Conservation (phyloP, 2,888 invertebrate genomes). For the Eustalomyia histrio region DNA sequence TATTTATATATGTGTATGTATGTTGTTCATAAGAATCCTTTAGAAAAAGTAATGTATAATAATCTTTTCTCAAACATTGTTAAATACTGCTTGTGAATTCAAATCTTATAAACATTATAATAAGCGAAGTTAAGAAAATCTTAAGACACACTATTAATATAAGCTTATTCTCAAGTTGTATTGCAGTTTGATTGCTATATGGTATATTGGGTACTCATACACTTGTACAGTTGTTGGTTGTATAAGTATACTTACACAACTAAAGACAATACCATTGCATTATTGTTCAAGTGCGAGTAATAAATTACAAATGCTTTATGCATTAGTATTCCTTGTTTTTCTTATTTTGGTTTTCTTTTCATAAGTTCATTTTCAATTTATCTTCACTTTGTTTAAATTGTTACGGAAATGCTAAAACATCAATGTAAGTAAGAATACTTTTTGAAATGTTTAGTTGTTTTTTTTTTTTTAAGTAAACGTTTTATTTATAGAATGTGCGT, state of each 20-base stretch:
- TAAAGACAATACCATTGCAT: not conserved
- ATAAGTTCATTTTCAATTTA: slow-evolving; percentile 50
- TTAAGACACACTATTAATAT: too few species aligned
- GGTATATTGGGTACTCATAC: too few species aligned
- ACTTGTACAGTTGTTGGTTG: not conserved
- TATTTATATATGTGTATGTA: too few species aligned
- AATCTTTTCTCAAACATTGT: too few species aligned
- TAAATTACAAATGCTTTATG: slow-evolving; percentile 55
- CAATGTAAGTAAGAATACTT: slow-evolving; percentile 13
- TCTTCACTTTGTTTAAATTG: slow-evolving; percentile 18
- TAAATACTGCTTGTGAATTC: too few species aligned
- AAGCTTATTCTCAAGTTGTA: too few species aligned
- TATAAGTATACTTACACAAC: too few species aligned
- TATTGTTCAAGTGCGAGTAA: slow-evolving; percentile 35
- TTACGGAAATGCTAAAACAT: slow-evolving; percentile 47
- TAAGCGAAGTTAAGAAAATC: too few species aligned
- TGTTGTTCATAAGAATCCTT: too few species aligned
- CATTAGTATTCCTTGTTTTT: slow-evolving; percentile 1
- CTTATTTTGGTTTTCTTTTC: slow-evolving; percentile 29
- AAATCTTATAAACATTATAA: too few species aligned
- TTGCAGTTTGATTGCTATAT: too few species aligned
- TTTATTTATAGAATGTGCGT: not conserved
- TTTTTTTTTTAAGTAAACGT: slow-evolving; percentile 38
- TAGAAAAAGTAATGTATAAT: too few species aligned
- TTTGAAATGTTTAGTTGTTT: slow-evolving; percentile 18